Percentiles rank a stretch among this genome's conserved stretches.
phyloP scores from a whole-genome alignment of 2,888 invertebrate species.

The Galeopsomyia nigrocyanea region DNA sequence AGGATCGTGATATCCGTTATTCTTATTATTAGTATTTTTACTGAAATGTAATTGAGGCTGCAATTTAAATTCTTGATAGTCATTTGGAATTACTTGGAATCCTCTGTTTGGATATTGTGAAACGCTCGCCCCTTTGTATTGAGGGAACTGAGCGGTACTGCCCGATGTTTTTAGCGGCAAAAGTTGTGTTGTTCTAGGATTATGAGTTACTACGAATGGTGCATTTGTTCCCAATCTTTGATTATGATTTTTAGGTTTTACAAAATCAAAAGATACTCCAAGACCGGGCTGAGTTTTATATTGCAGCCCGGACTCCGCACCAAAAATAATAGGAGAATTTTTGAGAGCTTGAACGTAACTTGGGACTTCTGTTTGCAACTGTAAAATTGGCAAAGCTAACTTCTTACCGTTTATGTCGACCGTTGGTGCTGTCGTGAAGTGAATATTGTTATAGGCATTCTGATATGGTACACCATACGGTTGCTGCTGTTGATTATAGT shows the following conservation, averaged over 20 bases:
- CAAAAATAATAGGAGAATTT: conserved; percentile 54
- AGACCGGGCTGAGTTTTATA: conserved; percentile 52
- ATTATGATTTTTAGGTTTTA: conserved; percentile 23
- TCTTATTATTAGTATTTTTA: conserved; percentile 24
- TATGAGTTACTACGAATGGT: conserved; percentile 49
- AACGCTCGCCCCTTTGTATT: conserved; percentile 53
- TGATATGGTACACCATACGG: conserved; percentile 6
- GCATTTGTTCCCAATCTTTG: conserved; percentile 42
- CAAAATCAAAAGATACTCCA: conserved; percentile 48
- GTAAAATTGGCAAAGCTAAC: conserved; percentile 52
- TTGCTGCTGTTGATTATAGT: conserved; percentile 17
- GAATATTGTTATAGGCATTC: conserved; percentile 34
- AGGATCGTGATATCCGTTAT: not conserved
- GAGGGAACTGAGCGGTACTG: conserved; percentile 47
- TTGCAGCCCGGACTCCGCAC: conserved; percentile 44
- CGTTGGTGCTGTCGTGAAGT: conserved; percentile 29
- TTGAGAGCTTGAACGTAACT: conserved; percentile 51
- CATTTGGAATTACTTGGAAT: conserved; percentile 47
- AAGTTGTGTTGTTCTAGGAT: conserved; percentile 52
- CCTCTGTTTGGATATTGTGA: conserved; percentile 27
- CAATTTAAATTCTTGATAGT: conserved; percentile 58
- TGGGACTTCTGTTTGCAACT: conserved; percentile 51
- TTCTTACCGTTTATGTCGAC: conserved; percentile 49
- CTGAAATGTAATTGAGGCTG: conserved; percentile 63
- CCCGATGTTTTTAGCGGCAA: conserved; percentile 54